Evolutionary conservation across 1,140 invertebrate genomes (phyloP).

Genomic region (Rhopalosiphum padi): DNA sequence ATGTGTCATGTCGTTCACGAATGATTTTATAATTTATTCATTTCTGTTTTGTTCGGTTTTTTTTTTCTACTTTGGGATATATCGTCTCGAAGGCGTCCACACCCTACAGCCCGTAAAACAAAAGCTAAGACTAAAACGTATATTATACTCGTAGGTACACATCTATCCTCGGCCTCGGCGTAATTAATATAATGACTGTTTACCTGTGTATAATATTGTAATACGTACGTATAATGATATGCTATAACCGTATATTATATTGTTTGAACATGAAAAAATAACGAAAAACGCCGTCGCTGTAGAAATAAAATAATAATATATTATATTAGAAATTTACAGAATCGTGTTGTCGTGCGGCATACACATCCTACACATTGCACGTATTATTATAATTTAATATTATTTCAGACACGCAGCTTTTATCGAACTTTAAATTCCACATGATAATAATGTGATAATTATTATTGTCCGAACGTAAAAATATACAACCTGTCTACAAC

Average conservation of each 20-base stretch:
- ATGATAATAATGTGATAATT: not conserved
- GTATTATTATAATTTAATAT: constrained; percentile 2
- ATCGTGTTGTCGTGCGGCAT: not conserved
- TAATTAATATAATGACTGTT: constrained; percentile 18
- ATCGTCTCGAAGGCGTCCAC: not conserved
- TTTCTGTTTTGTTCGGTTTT: not conserved
- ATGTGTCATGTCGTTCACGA: not conserved
- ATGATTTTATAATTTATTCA: not conserved
- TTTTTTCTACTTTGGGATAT: not conserved
- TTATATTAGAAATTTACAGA: not conserved
- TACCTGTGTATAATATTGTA: not conserved
- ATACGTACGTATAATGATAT: not conserved
- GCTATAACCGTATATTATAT: constrained; percentile 3
- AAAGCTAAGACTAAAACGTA: not conserved
- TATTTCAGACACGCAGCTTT: not conserved
- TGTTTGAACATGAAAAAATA: not conserved
- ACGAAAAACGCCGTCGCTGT: not conserved
- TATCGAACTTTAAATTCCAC: not conserved
- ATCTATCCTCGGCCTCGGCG: not conserved
- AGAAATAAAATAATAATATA: not conserved
- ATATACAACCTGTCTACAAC: not conserved
- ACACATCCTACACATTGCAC: not conserved
- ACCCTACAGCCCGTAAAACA: not conserved
- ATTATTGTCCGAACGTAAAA: not conserved
- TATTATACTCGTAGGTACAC: not conserved